These are phyloP conservation scores for Calycopis cecrops DNA, from an alignment of 1,140 invertebrate species.

Conservation along the genomic window DNA sequence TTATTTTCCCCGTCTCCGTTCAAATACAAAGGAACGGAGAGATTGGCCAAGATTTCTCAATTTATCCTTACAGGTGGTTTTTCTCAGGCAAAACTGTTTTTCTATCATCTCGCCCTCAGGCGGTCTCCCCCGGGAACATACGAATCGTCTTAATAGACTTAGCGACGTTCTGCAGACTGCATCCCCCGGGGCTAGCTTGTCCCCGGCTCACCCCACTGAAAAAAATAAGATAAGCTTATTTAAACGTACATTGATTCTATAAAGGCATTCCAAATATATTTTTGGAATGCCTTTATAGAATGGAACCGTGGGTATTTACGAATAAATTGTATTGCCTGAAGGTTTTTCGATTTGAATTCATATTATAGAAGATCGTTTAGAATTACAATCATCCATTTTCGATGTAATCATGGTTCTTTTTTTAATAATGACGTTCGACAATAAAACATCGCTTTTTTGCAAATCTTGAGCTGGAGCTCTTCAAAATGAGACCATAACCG, in stretches of 20 bases:
- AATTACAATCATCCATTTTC: too few species aligned
- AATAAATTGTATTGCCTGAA: too few species aligned
- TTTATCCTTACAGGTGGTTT: slow-evolving; percentile 49
- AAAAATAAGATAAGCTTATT: slow-evolving; percentile 58
- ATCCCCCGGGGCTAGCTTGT: slow-evolving; percentile 50
- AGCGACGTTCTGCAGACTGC: slow-evolving; percentile 54
- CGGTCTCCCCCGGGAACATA: slow-evolving; percentile 39
- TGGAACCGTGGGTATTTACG: too few species aligned
- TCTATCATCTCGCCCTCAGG: slow-evolving; percentile 49
- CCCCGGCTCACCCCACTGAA: slow-evolving; percentile 38
- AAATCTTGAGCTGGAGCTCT: too few species aligned
- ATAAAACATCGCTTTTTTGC: too few species aligned
- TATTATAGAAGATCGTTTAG: too few species aligned
- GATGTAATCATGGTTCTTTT: too few species aligned
- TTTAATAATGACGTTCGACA: too few species aligned
- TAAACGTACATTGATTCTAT: slow-evolving; percentile 36
- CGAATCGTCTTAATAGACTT: slow-evolving; percentile 72
- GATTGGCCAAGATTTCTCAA: slow-evolving; percentile 47
- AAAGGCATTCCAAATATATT: slow-evolving; percentile 7
- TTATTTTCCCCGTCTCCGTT: slow-evolving; percentile 35
- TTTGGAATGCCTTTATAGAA: too few species aligned
- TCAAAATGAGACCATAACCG: too few species aligned
- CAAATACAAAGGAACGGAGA: slow-evolving; percentile 24
- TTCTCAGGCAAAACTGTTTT: slow-evolving; percentile 63
- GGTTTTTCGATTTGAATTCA: too few species aligned